Conservation (phyloP, 2,797 vertebrate species). For the Balearica regulorum region DNA sequence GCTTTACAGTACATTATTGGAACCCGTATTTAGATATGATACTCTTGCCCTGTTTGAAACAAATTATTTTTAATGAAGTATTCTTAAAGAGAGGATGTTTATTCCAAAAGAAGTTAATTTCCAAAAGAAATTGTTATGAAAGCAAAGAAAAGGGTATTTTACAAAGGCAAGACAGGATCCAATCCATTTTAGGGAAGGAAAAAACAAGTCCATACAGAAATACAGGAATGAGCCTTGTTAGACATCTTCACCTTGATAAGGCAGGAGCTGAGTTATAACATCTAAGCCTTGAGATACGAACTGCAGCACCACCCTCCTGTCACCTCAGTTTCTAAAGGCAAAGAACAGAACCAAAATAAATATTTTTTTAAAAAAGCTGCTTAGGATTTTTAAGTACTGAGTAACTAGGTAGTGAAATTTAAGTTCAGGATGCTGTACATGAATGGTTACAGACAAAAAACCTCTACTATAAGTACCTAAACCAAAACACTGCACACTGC, state of each 20-base stretch:
- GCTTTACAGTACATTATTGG: not conserved
- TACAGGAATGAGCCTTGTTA: not conserved
- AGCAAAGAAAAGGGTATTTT: not conserved
- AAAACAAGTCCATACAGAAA: not conserved
- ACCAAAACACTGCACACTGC: not conserved
- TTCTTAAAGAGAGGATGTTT: not conserved
- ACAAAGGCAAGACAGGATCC: not conserved
- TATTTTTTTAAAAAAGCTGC: not conserved
- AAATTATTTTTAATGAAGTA: not conserved
- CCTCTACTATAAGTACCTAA: not conserved
- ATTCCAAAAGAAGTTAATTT: not conserved
- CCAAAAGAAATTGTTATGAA: not conserved
- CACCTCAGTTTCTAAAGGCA: not conserved
- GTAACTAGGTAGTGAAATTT: not conserved
- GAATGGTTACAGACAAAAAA: not conserved
- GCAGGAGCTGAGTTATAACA: not conserved
- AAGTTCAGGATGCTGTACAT: not conserved
- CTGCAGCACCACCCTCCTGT: not conserved
- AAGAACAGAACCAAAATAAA: not conserved
- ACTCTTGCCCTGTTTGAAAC: not conserved
- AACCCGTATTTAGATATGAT: not conserved
- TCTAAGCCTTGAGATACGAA: not conserved
- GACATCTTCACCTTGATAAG: not conserved
- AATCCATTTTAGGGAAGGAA: not conserved
- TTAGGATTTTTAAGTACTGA: not conserved